Base-by-base conservation (phyloP, 2,113 vertebrate species). In the Dipodomys merriami region DNA sequence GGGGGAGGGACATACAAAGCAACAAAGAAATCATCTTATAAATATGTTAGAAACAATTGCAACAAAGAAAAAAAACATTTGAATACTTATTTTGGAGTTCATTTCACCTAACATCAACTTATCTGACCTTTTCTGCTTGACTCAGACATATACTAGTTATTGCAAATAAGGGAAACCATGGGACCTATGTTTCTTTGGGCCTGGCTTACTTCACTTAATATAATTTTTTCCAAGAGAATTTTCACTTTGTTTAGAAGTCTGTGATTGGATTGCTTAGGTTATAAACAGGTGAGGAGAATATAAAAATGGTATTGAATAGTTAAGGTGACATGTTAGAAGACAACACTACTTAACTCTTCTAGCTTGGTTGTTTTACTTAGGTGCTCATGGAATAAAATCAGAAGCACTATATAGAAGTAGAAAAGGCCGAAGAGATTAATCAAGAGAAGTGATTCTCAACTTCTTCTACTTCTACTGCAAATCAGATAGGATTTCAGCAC, bases 181-280 rank as follows among this genome's bases (percentile, higher is more conserved):
- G n/a, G n/a, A n/a, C n/a, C n/a, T n/a, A n/a, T n/a, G n/a, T n/a
- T n/a, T n/a, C n/a, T n/a, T n/a, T n/a, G n/a, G n/a, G n/a, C n/a
- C n/a, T n/a, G n/a, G n/a, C n/a, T n/a, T n/a, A n/a, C n/a, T n/a
- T n/a, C n/a, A n/a, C n/a, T n/a, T n/a, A n/a, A n/a, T n/a, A n/a
- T n/a, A n/a, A n/a, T n/a, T n/a, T n/a, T n/a, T n/a, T n/a, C n/a
- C 35, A 35, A 35, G 35, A 83, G 15, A 83, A 57, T 64, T 81
- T 46, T 15, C 74, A 35, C 35, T 91, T 80, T 49, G 1, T 82
- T 85, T 80, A 93, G 80, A 90, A 94, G 74, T 49, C 72, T 83
- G 67, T 62, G 25, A 46, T 79, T 73, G 78, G 67, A 30, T 74
- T 65, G 53, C 39, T 88, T 79, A 30, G 15, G n/a, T 64, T 49